phyloP scores from a whole-genome alignment of 2,888 invertebrate species.

The Tenodera sinensis region DNA sequence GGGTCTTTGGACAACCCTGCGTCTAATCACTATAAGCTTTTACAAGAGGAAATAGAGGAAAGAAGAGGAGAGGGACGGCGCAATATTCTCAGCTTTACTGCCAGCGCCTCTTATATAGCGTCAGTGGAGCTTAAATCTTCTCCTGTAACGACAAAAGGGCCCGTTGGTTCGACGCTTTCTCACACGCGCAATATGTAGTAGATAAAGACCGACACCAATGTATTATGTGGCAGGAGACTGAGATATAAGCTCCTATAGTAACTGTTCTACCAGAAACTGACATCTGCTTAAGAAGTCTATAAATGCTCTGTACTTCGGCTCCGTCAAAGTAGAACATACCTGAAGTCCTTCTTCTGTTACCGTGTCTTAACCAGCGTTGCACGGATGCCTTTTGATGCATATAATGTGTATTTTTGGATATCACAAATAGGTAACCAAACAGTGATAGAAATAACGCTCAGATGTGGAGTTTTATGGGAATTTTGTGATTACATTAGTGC shows the following conservation, averaged over 20 bases:
- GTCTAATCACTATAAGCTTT: constrained; percentile 1
- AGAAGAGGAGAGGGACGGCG: neutral
- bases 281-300: too few species aligned
- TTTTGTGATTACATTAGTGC: too few species aligned
- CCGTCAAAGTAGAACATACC: too few species aligned
- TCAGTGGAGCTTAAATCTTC: neutral
- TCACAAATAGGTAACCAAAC: too few species aligned
- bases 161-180: neutral
- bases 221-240: neutral
- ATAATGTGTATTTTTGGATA: too few species aligned
- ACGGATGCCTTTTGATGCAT: too few species aligned
- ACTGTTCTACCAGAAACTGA: neutral
- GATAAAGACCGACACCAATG: neutral
- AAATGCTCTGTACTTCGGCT: too few species aligned
- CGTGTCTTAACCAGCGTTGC: too few species aligned
- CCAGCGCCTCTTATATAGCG: neutral
- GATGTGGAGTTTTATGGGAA: too few species aligned
- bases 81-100: neutral
- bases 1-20: neutral
- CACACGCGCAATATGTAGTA: neutral
- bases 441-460: too few species aligned
- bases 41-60: neutral
- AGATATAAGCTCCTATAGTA: neutral
- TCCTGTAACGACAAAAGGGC: neutral
- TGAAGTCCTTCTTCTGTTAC: too few species aligned